Conservation (phyloP, 2,113 vertebrate species). For the Sakesphorus luctuosus region DNA sequence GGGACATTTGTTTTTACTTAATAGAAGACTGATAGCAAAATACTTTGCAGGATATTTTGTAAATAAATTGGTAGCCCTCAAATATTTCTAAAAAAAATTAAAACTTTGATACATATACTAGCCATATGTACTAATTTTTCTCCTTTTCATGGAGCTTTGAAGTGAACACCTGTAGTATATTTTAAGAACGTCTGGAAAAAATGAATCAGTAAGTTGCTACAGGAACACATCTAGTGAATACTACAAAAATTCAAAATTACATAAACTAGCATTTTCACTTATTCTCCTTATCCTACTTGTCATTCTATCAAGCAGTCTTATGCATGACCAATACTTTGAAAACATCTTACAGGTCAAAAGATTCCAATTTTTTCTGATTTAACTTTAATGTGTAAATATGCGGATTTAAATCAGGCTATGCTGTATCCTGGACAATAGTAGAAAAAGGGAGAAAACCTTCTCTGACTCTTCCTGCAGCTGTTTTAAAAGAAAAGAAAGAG, state of each 20-base stretch:
- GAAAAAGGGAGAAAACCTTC: neutral
- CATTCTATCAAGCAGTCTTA: neutral
- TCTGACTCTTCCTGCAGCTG: neutral
- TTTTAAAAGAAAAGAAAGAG: neutral
- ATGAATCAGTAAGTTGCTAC: neutral
- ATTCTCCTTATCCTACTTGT: neutral
- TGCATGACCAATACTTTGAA: neutral
- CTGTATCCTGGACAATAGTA: neutral
- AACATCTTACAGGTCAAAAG: neutral
- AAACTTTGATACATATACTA: neutral
- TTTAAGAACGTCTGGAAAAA: neutral
- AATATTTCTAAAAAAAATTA: neutral
- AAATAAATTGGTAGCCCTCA: neutral
- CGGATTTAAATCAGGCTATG: neutral
- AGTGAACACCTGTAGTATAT: neutral
- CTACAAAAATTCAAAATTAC: neutral
- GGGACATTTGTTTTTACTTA: neutral
- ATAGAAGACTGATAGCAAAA: neutral
- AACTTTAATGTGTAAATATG: neutral
- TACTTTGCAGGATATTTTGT: neutral
- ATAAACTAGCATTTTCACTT: neutral
- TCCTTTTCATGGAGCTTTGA: neutral
- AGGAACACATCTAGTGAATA: neutral
- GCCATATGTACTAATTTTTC: neutral
- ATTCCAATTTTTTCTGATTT: neutral